Evolutionary conservation across 2,797 vertebrate genomes (phyloP).

Genomic region (Pogonophryne albipinna): DNA sequence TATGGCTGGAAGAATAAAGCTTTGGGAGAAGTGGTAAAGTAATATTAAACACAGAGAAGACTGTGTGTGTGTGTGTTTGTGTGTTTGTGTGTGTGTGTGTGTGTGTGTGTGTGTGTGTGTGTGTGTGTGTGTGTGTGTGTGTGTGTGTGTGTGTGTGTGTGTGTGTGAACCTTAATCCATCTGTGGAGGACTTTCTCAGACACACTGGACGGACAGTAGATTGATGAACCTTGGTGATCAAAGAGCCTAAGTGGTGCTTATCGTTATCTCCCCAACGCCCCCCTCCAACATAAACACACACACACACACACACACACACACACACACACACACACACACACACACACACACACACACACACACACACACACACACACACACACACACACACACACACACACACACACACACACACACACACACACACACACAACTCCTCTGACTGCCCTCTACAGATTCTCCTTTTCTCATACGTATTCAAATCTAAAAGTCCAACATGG

Average conservation of each 20-base stretch:
- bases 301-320: conserved; percentile 40
- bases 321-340: conserved; percentile 41
- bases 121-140: conserved; percentile 33
- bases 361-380: conserved; percentile 41
- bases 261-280: conserved; percentile 88
- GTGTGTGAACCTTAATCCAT: conserved; percentile 53
- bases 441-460: conserved; percentile 16
- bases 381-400: conserved; percentile 8
- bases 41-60: conserved; percentile 57
- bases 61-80: not conserved
- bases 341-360: conserved; percentile 42
- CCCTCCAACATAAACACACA: not conserved
- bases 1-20: conserved; percentile 45
- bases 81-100: not conserved
- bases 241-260: conserved; percentile 94
- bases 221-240: conserved; percentile 93
- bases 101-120: conserved; percentile 26
- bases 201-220: conserved; percentile 89
- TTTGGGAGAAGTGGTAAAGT: conserved; percentile 57
- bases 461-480: conserved; percentile 30
- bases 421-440: conserved; percentile 20
- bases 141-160: conserved; percentile 30
- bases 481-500: conserved; percentile 82
- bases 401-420: conserved; percentile 37
- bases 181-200: conserved; percentile 88